A percentile compares a stretch with the other conserved stretches of the same genome.
Conservation (phyloP, 2,113 vertebrate species). For the Lynx canadensis region DNA sequence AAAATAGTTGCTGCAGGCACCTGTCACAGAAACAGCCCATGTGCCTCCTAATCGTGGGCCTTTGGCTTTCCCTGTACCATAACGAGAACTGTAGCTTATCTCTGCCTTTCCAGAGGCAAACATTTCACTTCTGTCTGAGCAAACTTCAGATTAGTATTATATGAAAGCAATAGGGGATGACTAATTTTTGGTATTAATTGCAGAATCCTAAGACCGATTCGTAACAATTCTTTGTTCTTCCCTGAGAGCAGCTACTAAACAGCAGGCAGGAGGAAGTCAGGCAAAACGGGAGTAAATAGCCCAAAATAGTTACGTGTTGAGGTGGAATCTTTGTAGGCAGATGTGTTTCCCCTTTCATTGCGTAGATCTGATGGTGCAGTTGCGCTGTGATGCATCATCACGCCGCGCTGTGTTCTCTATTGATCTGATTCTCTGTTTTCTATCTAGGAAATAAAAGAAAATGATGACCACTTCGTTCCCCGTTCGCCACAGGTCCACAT, state of each 20-base stretch:
- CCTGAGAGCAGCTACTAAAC: not conserved
- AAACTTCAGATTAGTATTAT: too few relatives aligned
- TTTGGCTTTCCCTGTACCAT: not conserved
- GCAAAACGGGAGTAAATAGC: not conserved
- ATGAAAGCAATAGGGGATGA: not conserved
- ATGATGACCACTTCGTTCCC: not conserved
- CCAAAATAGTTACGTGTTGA: not conserved
- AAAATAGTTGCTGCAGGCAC: not conserved
- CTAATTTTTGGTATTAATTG: not conserved
- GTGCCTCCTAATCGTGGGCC: not conserved
- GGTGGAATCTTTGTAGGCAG: not conserved
- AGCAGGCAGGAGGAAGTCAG: not conserved
- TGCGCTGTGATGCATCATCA: rapidly evolving
- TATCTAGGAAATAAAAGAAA: not conserved
- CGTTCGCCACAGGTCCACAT: not conserved
- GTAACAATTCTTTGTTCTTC: not conserved
- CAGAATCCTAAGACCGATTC: not conserved
- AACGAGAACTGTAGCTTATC: not conserved
- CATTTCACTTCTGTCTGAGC: not conserved
- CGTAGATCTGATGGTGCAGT: not conserved
- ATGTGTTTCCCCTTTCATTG: not conserved
- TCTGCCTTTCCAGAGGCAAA: not conserved
- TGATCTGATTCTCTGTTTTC: not conserved
- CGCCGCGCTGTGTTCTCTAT: not conserved
- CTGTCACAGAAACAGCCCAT: not conserved